A percentile compares a stretch with the other conserved stretches of the same genome.
Evolutionary conservation across 2,888 invertebrate species (phyloP).

Genomic region (Arenicola marina): DNA sequence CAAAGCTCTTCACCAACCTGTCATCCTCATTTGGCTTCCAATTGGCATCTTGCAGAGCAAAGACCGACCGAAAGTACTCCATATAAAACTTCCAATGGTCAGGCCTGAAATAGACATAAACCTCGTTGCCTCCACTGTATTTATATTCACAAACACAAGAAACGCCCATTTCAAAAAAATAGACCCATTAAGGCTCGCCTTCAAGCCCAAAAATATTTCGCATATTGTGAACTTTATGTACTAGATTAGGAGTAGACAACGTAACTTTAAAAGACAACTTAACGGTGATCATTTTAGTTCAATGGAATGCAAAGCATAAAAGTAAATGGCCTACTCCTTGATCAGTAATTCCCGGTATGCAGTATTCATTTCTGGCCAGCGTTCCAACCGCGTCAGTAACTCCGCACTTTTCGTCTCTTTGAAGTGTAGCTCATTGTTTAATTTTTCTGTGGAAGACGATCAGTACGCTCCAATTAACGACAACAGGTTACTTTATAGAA

Average conservation of each 20-base stretch:
- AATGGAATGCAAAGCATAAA: conserved; percentile 1
- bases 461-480: too few species aligned
- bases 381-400: conserved; percentile 73
- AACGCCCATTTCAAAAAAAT: too few species aligned
- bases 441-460: conserved; percentile 53
- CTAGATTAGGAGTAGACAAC: too few species aligned
- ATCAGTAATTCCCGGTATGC: conserved; percentile 75
- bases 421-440: conserved; percentile 69
- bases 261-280: too few species aligned
- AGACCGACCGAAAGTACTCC: conserved; percentile 74
- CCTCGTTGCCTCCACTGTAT: too few species aligned
- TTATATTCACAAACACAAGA: too few species aligned
- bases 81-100: conserved; percentile 61
- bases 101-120: conserved; percentile 42
- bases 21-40: conserved; percentile 14
- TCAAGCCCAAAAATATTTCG: too few species aligned
- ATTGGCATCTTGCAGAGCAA: conserved; percentile 66
- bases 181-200: too few species aligned
- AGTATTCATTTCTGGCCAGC: conserved; percentile 76
- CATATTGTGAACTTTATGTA: too few species aligned
- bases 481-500: too few species aligned
- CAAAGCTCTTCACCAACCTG: background rate
- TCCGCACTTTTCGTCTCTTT: conserved; percentile 73
- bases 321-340: conserved; percentile 69
- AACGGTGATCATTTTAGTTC: too few species aligned